A percentile compares a stretch with the other conserved stretches of the same genome.
These are phyloP conservation scores for Drosophila gunungcola DNA, from an alignment of 1,140 invertebrate species.

Conservation along the genomic window DNA sequence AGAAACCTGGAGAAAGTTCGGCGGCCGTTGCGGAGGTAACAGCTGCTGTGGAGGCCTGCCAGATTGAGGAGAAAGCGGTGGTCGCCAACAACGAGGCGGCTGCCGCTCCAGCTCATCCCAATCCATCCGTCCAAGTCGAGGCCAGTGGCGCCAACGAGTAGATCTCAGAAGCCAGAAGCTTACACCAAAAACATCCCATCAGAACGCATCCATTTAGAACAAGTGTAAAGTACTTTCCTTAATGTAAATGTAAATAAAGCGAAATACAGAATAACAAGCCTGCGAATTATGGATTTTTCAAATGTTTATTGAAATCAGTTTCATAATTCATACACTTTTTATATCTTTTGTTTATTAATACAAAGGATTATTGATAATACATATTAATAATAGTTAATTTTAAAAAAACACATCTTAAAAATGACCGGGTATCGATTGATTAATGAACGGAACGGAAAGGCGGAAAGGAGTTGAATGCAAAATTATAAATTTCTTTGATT, in stretches of 20 bases:
- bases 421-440: slow-evolving; percentile 37
- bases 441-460: slow-evolving; percentile 41
- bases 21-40: slow-evolving; percentile 24
- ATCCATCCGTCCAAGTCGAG: slow-evolving; percentile 64
- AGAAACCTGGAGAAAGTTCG: slow-evolving; percentile 3
- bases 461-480: slow-evolving; percentile 10
- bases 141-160: slow-evolving; percentile 40
- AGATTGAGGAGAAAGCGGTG: slow-evolving; percentile 45
- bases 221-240: slow-evolving; percentile 65
- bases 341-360: slow-evolving; percentile 79
- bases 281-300: slow-evolving; percentile 52
- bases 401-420: slow-evolving; percentile 76
- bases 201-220: slow-evolving; percentile 50
- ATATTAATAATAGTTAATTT: slow-evolving; percentile 76
- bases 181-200: slow-evolving; percentile 57
- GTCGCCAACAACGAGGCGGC: background rate
- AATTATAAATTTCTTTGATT: slow-evolving; percentile 22
- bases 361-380: slow-evolving; percentile 80
- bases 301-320: slow-evolving; percentile 80
- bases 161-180: slow-evolving; percentile 19
- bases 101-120: slow-evolving; percentile 18
- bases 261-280: slow-evolving; percentile 5
- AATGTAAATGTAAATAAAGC: slow-evolving; percentile 56
- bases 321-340: slow-evolving; percentile 72
- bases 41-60: slow-evolving; percentile 43